Base-by-base conservation (phyloP, 2,113 vertebrate species). In the Gymnarchus niloticus region DNA sequence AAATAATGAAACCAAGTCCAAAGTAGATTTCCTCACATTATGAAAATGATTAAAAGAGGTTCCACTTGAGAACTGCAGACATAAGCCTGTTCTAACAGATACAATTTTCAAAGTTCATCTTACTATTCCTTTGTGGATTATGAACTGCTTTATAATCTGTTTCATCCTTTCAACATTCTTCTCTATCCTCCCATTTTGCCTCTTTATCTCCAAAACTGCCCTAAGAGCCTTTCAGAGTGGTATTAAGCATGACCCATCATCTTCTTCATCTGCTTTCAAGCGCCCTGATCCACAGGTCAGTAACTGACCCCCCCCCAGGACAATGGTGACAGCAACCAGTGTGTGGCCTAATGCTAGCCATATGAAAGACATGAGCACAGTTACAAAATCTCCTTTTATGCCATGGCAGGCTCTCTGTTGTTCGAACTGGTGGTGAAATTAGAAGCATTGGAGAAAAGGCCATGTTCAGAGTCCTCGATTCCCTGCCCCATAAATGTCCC, bases 141-240 rank as follows among this genome's bases (percentile, higher is more conserved):
- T 57, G 37, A 77, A 73, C 84, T 19, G 81, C 81, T 0, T 14
- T 21, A 10, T 28, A 83, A 56, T 84, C 57, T 12, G 85, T 25
- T 54, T 10, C 49, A 17, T 3, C 37, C 3, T 73, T 56, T 56
- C 77, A n/a, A 81, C n/a, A 19, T 86, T 76, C 57, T 33, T 56
- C 57, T 37, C 28, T 21, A 7, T 33, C 56, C 25, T 49, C 46
- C 41, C 56, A 46, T 54, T 69, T 54, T 78, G 25, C 78, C 59
- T 0, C 37, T 86, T 51, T 25, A 77, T 84, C 25, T 59, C 59
- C 85, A 44, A 78, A 7, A 73, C 52, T 2, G 49, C 19, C 82
- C 73, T 23, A 12, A 9, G 48, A 7, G 19, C 84, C 86, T 90
- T 91, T 91, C 78, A 89, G 56, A 0, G 46, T 8, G 57, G 85